Conservation (phyloP, 2,797 vertebrate genomes). For the Pristis pectinata region DNA sequence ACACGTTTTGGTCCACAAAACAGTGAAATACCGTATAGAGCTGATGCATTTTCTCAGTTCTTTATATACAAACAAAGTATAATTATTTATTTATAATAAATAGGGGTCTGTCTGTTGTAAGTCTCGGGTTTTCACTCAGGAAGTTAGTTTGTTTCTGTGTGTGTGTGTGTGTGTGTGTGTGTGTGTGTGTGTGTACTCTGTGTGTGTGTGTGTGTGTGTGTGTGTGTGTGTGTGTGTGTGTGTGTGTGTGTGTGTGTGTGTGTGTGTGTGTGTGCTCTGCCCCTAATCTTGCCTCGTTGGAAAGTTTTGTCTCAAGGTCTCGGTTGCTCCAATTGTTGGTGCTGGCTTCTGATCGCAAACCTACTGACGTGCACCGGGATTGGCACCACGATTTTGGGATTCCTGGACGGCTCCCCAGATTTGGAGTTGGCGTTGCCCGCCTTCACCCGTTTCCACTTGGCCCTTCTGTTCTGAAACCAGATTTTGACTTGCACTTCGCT, state of each 20-base stretch:
- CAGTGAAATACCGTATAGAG: conserved; percentile 47
- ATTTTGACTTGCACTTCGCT: conserved; percentile 99
- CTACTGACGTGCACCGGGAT: conserved; percentile 97
- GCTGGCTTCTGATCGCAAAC: conserved; percentile 93
- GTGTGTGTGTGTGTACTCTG: conserved; percentile 28
- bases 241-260: neutral
- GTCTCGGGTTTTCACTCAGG: conserved; percentile 40
- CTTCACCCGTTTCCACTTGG: conserved; percentile 97
- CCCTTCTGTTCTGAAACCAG: conserved; percentile 97
- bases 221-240: conserved; percentile 12
- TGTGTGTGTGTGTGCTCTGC: conserved; percentile 29
- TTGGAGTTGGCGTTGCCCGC: conserved; percentile 96
- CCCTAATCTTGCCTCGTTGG: conserved; percentile 30
- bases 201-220: neutral
- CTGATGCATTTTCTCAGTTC: conserved; percentile 43
- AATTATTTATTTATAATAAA: conserved; percentile 50
- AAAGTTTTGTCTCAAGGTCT: conserved; percentile 63
- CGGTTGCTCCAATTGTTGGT: conserved; percentile 93
- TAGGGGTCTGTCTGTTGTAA: conserved; percentile 47
- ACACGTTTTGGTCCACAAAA: conserved; percentile 48
- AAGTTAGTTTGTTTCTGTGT: conserved; percentile 39
- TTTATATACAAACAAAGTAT: conserved; percentile 55
- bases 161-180: conserved; percentile 29
- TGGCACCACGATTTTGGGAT: conserved; percentile 96
- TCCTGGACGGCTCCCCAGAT: conserved; percentile 88